Evolutionary conservation across 2,888 invertebrate species (phyloP).

Genomic region (Danaus chrysippus): DNA sequence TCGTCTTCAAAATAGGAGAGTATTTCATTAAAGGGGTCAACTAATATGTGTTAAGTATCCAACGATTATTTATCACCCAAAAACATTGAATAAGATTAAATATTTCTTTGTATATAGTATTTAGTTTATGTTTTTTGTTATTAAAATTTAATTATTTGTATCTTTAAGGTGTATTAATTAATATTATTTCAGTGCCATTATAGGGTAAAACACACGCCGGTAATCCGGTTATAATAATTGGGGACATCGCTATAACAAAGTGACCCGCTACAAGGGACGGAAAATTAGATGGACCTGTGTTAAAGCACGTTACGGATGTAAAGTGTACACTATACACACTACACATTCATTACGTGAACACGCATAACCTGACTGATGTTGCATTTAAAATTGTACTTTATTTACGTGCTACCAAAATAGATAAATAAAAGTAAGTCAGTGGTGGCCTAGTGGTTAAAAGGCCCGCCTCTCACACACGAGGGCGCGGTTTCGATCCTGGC

Average conservation of each 20-base stretch:
- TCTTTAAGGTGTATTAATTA: no score
- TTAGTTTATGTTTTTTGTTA: neutral
- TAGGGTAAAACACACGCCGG: conserved; percentile 44
- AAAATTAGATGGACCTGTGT: conserved; percentile 46
- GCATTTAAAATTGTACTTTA: neutral
- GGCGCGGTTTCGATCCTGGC: no score
- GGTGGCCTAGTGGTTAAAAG: no score
- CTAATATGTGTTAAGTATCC: neutral
- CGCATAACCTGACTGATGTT: conserved; percentile 41
- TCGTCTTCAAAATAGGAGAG: conserved; percentile 39
- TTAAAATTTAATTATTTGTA: neutral
- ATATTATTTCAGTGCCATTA: conserved; percentile 20
- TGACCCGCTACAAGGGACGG: conserved; percentile 35
- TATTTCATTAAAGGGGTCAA: conserved; percentile 42
- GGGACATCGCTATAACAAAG: conserved; percentile 43
- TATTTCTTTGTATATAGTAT: no score
- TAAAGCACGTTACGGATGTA: conserved; percentile 39
- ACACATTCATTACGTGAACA: conserved; percentile 39
- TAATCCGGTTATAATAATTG: conserved; percentile 43
- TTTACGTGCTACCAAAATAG: neutral
- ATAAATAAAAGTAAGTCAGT: no score
- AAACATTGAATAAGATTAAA: no score
- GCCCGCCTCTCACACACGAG: no score
- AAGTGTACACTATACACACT: no score
- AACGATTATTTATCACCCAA: neutral